These are phyloP conservation scores for Tyrophagus putrescentiae DNA, from an alignment of 1,140 invertebrate genomes.

Conservation along the genomic window DNA sequence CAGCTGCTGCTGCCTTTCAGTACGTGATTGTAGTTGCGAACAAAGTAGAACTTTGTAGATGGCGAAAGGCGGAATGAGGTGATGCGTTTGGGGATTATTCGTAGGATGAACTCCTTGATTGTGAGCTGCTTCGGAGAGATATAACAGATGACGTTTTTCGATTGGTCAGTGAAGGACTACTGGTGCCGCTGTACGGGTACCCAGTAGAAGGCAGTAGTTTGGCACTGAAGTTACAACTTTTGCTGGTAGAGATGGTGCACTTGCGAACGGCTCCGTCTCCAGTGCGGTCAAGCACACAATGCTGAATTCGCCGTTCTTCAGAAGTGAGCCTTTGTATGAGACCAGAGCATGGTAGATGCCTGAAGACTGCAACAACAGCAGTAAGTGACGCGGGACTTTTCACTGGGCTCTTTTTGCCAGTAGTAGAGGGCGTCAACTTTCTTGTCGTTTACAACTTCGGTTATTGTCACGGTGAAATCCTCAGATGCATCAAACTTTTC, in stretches of 20 bases:
- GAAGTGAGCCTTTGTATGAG: conserved; percentile 53
- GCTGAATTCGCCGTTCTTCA: conserved; percentile 81
- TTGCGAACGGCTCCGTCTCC: conserved; percentile 69
- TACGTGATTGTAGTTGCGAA: conserved; percentile 14
- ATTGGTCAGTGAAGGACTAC: conserved; percentile 41
- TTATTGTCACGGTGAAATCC: conserved; percentile 40
- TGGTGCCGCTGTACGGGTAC: neutral
- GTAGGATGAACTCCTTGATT: conserved; percentile 77
- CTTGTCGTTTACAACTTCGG: conserved; percentile 34
- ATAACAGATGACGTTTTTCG: conserved; percentile 72
- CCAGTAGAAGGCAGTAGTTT: conserved; percentile 48
- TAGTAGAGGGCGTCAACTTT: conserved; percentile 42
- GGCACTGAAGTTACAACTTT: conserved; percentile 69
- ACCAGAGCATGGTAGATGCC: conserved; percentile 69
- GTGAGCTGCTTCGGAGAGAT: conserved; percentile 53
- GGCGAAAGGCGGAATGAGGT: conserved; percentile 83
- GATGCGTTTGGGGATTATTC: conserved; percentile 76
- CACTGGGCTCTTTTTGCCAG: conserved; percentile 45
- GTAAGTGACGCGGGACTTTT: conserved; percentile 47
- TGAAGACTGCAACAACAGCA: conserved; percentile 49
- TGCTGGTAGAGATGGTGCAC: conserved; percentile 64
- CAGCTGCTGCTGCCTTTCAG: neutral
- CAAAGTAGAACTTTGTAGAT: conserved; percentile 56
- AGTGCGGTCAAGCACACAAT: conserved; percentile 75
- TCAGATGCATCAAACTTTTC: conserved; percentile 43